Evolutionary conservation across 2,888 invertebrate genomes (phyloP).

Genomic region (Acleris sparsana): DNA sequence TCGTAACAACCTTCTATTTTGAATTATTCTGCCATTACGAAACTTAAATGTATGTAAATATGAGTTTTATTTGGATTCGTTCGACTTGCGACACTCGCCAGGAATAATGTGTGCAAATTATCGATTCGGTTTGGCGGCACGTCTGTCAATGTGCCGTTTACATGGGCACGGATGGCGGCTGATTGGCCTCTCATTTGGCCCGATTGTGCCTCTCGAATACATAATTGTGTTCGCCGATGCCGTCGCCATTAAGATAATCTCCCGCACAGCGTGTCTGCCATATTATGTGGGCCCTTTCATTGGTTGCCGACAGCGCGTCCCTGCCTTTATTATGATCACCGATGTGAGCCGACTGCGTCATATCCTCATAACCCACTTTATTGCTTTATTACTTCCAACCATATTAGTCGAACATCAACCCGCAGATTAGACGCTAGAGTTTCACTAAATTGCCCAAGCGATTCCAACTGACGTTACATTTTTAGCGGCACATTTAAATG

Average conservation of each 20-base stretch:
- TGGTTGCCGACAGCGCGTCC: conserved; percentile 48
- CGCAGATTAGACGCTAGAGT: conserved; percentile 7
- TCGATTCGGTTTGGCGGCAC: conserved; percentile 66
- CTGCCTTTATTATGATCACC: conserved; percentile 21
- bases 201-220: conserved; percentile 78
- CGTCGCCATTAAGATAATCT: conserved; percentile 77
- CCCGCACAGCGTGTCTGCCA: conserved; percentile 43
- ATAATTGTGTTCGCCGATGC: conserved; percentile 69
- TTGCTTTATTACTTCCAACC: conserved; percentile 12
- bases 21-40: too few species aligned
- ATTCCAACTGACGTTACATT: conserved; percentile 37
- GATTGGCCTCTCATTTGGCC: conserved; percentile 80
- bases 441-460: conserved; percentile 8
- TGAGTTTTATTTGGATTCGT: conserved; percentile 7
- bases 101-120: conserved; percentile 51
- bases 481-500: conserved; percentile 44
- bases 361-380: conserved; percentile 14
- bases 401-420: conserved; percentile 10
- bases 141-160: conserved; percentile 62
- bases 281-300: conserved; percentile 57
- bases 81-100: conserved; percentile 14
- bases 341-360: neutral
- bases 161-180: conserved; percentile 56
- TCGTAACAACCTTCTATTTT: too few species aligned
- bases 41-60: neutral